Conservation (phyloP, 2,797 vertebrate genomes). For the Okamejei kenojei region DNA sequence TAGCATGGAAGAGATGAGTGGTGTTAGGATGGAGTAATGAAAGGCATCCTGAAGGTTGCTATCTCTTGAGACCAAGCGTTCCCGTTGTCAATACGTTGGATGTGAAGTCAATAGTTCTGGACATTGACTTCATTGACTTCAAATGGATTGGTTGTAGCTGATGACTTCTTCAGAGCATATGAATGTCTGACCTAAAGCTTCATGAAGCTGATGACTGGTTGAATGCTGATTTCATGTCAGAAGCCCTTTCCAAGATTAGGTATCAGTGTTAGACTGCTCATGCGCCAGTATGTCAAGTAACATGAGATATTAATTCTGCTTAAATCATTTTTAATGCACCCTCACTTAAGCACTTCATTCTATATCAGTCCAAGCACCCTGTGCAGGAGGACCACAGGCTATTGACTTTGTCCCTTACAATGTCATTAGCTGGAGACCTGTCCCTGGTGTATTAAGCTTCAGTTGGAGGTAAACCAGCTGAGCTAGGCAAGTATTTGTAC, state of each 20-base stretch:
- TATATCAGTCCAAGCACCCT: neutral
- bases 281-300: neutral
- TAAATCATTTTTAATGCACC: neutral
- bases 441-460: neutral
- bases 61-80: neutral
- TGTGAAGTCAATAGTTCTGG: neutral
- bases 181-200: neutral
- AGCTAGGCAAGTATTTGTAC: neutral
- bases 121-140: neutral
- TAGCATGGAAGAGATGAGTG: neutral
- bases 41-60: neutral
- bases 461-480: neutral
- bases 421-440: neutral
- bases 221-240: neutral
- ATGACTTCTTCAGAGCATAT: neutral
- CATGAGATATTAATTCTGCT: neutral
- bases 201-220: neutral
- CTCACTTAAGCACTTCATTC: neutral
- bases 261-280: neutral
- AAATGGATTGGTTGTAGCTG: no score
- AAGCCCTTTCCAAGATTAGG: neutral
- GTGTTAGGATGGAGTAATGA: neutral
- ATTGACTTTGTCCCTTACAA: neutral
- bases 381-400: no score
- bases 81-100: neutral